Evolutionary conservation across 2,113 vertebrate genomes (phyloP).

Genomic region (Burhinus bistriatus): DNA sequence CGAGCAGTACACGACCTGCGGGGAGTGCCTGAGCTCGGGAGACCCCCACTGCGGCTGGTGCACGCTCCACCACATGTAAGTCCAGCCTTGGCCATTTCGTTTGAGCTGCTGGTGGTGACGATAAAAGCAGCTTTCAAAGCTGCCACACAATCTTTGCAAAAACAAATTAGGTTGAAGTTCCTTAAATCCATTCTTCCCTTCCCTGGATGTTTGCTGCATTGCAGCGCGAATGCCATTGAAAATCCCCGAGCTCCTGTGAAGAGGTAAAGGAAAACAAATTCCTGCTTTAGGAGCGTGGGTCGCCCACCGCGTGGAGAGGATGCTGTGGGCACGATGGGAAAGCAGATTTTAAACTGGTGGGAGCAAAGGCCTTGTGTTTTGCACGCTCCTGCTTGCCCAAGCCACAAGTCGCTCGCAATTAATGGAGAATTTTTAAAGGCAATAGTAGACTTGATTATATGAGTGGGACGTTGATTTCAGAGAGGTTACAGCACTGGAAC

Average conservation of each 20-base stretch:
- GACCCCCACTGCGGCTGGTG: constrained; percentile 99
- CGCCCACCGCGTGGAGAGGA: neutral
- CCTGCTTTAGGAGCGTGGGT: neutral
- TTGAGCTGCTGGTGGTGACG: neutral
- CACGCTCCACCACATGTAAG: constrained; percentile 95
- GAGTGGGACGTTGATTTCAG: neutral
- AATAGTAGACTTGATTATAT: accelerated
- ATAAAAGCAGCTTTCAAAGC: neutral
- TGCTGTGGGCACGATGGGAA: accelerated
- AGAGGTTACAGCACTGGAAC: neutral
- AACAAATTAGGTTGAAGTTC: accelerated
- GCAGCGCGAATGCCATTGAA: accelerated
- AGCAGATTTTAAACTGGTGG: neutral
- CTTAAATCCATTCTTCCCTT: neutral
- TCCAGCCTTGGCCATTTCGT: neutral
- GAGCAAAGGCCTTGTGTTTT: neutral
- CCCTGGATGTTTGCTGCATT: neutral
- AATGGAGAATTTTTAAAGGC: neutral
- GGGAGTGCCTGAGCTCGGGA: constrained; percentile 94
- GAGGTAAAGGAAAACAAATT: neutral
- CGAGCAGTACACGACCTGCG: constrained; percentile 93
- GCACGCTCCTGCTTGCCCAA: neutral
- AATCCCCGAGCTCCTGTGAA: neutral
- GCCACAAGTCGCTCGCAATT: neutral
- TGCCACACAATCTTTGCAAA: neutral